These are phyloP conservation scores for Vireo altiloquus DNA, from an alignment of 2,113 vertebrate species.

Conservation along the genomic window DNA sequence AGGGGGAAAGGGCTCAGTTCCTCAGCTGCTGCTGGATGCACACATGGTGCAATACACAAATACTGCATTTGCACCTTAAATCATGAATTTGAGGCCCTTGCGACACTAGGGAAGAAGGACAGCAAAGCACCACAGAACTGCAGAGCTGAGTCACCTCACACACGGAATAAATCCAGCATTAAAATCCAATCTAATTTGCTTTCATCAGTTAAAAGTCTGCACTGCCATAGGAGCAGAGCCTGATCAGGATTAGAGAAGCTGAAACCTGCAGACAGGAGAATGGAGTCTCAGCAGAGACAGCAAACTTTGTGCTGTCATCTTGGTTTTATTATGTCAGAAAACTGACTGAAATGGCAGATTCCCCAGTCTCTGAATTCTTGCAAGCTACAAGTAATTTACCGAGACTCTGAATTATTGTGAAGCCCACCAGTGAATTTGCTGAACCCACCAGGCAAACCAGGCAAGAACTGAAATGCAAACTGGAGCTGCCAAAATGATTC, in stretches of 20 bases:
- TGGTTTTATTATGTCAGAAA: not conserved
- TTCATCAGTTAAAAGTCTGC: not conserved
- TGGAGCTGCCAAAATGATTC: not conserved
- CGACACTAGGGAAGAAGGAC: accelerated
- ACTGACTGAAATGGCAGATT: not conserved
- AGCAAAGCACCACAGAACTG: not conserved
- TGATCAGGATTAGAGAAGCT: not conserved
- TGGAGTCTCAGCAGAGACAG: not conserved
- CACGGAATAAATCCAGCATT: not conserved
- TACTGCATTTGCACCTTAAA: not conserved
- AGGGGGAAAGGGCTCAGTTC: not conserved
- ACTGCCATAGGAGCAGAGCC: not conserved
- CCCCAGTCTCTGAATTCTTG: not conserved
- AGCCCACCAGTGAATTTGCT: not conserved
- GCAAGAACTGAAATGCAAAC: not conserved
- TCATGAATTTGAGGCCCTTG: not conserved
- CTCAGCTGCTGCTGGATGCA: not conserved
- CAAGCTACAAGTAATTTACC: not conserved
- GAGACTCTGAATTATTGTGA: not conserved
- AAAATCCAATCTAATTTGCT: not conserved
- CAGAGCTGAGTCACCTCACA: not conserved
- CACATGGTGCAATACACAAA: not conserved
- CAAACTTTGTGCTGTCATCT: not conserved
- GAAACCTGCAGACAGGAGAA: not conserved
- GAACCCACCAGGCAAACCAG: not conserved